Evolutionary conservation across 2,888 invertebrate species (phyloP), one percentile per base, ranked within the genome.

Genomic region (Fragum sueziense): DNA sequence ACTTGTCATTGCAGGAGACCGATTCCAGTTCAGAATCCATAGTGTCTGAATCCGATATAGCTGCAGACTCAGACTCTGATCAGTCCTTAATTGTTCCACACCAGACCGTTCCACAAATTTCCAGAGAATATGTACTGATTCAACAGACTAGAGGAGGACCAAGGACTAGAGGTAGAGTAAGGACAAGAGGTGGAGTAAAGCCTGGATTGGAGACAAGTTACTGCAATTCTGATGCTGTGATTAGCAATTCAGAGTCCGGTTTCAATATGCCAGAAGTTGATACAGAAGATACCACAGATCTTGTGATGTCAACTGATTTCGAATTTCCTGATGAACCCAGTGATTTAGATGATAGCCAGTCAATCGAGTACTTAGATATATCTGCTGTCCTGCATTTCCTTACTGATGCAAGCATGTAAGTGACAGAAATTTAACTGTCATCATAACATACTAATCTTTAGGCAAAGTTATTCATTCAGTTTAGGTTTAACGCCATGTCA

Each of bases 41-140:
- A 22, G 20, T 52, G 52, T 17, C 52, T n/a, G 52, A 52, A 52
- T 52, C 22, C 22, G 22, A 52, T 52, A 37, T 37, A 37, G 52
- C 22, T 52, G 52, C 52, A 52, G 52, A 52, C 52, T 22, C 52
- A 17, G 52, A 52, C 52, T n/a, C 52, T 52, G 52, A 52, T 52
- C 52, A 52, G 52, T 52, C 52, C 7, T n/a, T 52, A 11, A n/a
- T 22, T 17, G 20, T 22, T 52, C n/a, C 20, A n/a, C 52, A 52
- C 22, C 20, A 52, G 52, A 52, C 52, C 52, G 22, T 52, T 52
- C n/a, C 52, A 52, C 22, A 22, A 17, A n/a, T 52, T 52, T 22
- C 52, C 20, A 52, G 52, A 52, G 52, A 22, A 6, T 9, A 22
- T n/a, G 52, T 52, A 52, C n/a, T 22, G 22, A 22, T n/a, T n/a